Evolutionary conservation across 2,888 invertebrate genomes (phyloP), one percentile per base, ranked within the genome.

Genomic region (Drosophila paranaensis): DNA sequence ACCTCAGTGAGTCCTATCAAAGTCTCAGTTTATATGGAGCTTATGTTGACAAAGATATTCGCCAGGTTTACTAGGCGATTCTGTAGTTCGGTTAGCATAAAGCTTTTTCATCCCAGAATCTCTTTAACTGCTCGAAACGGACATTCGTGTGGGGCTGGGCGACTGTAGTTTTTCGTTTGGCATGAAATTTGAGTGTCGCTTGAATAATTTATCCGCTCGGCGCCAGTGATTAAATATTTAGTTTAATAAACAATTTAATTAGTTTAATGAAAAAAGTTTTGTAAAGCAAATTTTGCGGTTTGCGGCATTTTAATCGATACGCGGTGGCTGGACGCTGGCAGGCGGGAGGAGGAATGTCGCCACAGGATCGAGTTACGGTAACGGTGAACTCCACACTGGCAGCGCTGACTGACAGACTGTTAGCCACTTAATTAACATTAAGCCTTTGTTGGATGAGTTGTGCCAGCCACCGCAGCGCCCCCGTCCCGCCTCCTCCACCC

Each of bases 361-460:
- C 25, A 9, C 25, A 14, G 56, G 37, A 43, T 37, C 56, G 13
- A 56, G 55, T 58, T 60, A 51, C 63, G 43, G 16, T 16, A 13
- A 20, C 8, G 51, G 37, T 50, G 39, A 37, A 30, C 37, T 33
- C n/a, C n/a, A 16, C 25, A 9, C 42, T 14, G 55, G 9, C 30
- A 16, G 40, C 39, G 6, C 39, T 39, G 60, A 30, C 53, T 55
- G 77, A 45, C 62, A 60, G 58, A 54, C 56, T 69, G 61, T 45
- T 60, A 73, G 69, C 63, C 70, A 79, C 84, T 84, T 82, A 84
- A 82, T 82, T 84, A 81, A 79, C 77, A 81, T 84, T 71, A 77
- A 77, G 66, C 79, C 79, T 64, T 61, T 71, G 66, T 71, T 70
- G 42, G 40, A n/a, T 61, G 56, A 37, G 25, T 45, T 37, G 10